Percentiles rank a stretch among this genome's conserved stretches.
Evolutionary conservation across 2,113 vertebrate species (phyloP).

Genomic region (Neomonachus schauinslandi): DNA sequence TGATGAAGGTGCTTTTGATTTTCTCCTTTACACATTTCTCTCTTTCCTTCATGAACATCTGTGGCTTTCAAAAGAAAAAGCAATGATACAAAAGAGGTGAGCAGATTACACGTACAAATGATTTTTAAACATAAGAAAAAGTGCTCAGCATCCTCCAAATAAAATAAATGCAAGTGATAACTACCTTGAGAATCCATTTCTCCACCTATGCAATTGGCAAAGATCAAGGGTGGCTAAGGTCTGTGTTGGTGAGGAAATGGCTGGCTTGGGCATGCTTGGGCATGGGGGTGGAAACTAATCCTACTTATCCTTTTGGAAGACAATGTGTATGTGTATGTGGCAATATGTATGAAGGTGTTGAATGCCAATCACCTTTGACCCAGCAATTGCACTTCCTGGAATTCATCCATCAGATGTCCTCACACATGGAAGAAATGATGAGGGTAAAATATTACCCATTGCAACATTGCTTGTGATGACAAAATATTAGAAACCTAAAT

Average conservation of each 20-base stretch:
- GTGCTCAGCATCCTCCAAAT: neutral
- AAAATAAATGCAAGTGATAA: neutral
- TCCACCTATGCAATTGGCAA: fast-evolving
- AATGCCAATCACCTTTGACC: neutral
- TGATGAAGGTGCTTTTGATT: neutral
- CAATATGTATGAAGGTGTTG: neutral
- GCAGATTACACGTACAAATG: neutral
- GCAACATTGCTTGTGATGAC: neutral
- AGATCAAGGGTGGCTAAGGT: neutral
- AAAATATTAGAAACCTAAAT: neutral
- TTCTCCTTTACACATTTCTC: neutral
- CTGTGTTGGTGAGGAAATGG: neutral
- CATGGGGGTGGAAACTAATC: fast-evolving
- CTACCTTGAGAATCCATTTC: neutral
- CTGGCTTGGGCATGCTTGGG: neutral
- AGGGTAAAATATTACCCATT: neutral
- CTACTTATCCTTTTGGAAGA: neutral
- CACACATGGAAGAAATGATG: neutral
- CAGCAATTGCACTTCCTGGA: neutral
- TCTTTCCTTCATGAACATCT: neutral
- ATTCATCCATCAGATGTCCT: neutral
- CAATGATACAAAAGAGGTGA: neutral
- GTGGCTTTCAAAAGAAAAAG: neutral
- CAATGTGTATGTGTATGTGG: neutral
- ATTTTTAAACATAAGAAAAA: neutral